Evolutionary conservation across 1,140 invertebrate genomes (phyloP).

Genomic region (Procambarus virginalis): DNA sequence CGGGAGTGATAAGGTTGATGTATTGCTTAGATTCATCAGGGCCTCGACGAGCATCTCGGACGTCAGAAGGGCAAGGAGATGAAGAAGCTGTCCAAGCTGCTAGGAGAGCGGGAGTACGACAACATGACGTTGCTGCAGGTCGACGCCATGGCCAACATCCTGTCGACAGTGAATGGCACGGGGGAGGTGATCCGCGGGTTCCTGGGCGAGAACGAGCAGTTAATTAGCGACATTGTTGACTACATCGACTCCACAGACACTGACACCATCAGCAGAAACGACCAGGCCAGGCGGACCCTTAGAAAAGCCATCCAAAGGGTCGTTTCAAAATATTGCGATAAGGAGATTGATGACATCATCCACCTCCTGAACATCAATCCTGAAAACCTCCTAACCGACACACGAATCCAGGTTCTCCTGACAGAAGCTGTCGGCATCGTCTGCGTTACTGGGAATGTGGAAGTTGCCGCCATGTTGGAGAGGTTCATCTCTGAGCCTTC

Average conservation of each 20-base stretch:
- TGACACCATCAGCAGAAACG: slow-evolving; percentile 63
- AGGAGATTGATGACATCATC: slow-evolving; percentile 69
- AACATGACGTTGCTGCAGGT: slow-evolving; percentile 26
- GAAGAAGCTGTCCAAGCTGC: slow-evolving; percentile 47
- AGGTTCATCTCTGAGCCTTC: slow-evolving; percentile 79
- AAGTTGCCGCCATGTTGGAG: slow-evolving; percentile 78
- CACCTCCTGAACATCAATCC: slow-evolving; percentile 62
- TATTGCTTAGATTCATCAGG: slow-evolving; percentile 64
- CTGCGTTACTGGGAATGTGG: slow-evolving; percentile 81
- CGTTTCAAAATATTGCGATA: slow-evolving; percentile 66
- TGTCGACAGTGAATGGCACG: slow-evolving; percentile 36
- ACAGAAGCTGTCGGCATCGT: slow-evolving; percentile 83
- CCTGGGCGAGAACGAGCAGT: slow-evolving; percentile 66
- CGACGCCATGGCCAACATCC: slow-evolving; percentile 59
- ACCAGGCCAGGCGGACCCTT: slow-evolving; percentile 61
- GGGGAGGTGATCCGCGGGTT: slow-evolving; percentile 62
- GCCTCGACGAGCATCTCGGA: slow-evolving; percentile 65
- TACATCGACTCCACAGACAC: slow-evolving; percentile 53
- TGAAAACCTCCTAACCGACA: slow-evolving; percentile 70
- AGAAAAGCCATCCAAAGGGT: slow-evolving; percentile 57
- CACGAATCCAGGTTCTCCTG: slow-evolving; percentile 77
- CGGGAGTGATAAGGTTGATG: slow-evolving; percentile 62
- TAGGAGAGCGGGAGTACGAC: slow-evolving; percentile 49
- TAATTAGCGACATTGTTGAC: slow-evolving; percentile 63
- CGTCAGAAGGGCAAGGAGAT: slow-evolving; percentile 68